phyloP scores from a whole-genome alignment of 2,888 invertebrate genomes.

The Uloborus plumipes region DNA sequence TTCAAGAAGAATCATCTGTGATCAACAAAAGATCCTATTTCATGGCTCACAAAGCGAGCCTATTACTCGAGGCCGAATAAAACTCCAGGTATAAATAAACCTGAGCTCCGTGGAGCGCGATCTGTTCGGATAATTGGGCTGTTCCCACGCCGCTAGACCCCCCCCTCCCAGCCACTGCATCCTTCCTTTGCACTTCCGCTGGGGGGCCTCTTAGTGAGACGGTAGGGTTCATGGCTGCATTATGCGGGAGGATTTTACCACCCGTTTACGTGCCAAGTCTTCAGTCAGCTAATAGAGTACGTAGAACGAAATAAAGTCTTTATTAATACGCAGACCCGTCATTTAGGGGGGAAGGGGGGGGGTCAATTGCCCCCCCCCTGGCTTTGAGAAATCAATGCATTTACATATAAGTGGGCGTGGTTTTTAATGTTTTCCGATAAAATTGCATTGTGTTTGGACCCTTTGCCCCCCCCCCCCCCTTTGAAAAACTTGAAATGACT shows the following conservation, averaged over 20 bases:
- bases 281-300: neutral
- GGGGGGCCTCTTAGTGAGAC: conserved; percentile 1
- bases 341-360: no score
- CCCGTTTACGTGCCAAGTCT: neutral
- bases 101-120: neutral
- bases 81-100: conserved; percentile 40
- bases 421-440: no score
- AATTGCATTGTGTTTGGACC: no score
- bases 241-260: neutral
- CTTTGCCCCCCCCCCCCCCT: no score
- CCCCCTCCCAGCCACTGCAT: neutral
- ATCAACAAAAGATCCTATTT: no score
- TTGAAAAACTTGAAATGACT: no score
- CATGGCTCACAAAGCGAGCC: neutral
- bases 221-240: neutral
- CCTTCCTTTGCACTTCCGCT: conserved; percentile 29
- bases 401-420: no score
- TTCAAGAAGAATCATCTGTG: no score
- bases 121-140: conserved; percentile 37
- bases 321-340: no score
- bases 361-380: no score
- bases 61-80: conserved; percentile 22
- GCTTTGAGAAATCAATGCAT: no score
- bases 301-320: no score
- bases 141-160: conserved; percentile 44